Conservation (phyloP, 2,888 invertebrate genomes). For the Hedychridium roseum region DNA sequence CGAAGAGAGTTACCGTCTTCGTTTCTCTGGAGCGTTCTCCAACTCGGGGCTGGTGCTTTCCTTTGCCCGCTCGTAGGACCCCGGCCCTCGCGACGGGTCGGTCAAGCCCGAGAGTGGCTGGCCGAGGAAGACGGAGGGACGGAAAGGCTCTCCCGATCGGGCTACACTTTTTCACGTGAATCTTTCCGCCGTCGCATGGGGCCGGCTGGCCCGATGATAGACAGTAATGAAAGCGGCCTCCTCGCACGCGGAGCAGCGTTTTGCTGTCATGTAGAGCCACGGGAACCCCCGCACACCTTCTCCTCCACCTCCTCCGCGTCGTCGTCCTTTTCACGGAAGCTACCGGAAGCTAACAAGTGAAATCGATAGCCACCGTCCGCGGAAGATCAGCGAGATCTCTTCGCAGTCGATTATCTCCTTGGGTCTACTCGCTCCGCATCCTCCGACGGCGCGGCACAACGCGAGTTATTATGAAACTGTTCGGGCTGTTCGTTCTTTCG, state of each 20-base stretch:
- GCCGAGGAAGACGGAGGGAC: constrained; percentile 13
- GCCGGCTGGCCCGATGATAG: constrained; percentile 48
- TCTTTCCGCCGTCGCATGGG: constrained; percentile 37
- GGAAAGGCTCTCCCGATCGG: constrained; percentile 9
- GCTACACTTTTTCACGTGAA: constrained; percentile 48
- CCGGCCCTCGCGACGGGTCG: constrained; percentile 30
- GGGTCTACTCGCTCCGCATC: no score
- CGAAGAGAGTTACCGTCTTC: constrained; percentile 25
- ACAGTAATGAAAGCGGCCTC: constrained; percentile 57
- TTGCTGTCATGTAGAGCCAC: constrained; percentile 51
- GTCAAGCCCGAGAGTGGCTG: constrained; percentile 23
- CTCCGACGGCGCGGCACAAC: no score
- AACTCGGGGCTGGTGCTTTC: constrained; percentile 20
- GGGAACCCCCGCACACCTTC: not conserved
- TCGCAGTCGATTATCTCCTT: no score
- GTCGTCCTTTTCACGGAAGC: constrained; percentile 15
- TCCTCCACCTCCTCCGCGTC: constrained; percentile 20
- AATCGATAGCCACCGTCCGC: constrained; percentile 18
- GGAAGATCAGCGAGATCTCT: no score
- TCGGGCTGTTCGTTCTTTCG: constrained; percentile 35
- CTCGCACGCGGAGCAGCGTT: constrained; percentile 51
- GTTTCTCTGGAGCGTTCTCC: constrained; percentile 22
- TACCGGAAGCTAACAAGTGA: constrained; percentile 26
- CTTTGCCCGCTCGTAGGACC: constrained; percentile 11
- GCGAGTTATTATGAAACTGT: constrained; percentile 43